phyloP scores from a whole-genome alignment of 2,888 invertebrate genomes.

The Pristionchus arcanus region DNA sequence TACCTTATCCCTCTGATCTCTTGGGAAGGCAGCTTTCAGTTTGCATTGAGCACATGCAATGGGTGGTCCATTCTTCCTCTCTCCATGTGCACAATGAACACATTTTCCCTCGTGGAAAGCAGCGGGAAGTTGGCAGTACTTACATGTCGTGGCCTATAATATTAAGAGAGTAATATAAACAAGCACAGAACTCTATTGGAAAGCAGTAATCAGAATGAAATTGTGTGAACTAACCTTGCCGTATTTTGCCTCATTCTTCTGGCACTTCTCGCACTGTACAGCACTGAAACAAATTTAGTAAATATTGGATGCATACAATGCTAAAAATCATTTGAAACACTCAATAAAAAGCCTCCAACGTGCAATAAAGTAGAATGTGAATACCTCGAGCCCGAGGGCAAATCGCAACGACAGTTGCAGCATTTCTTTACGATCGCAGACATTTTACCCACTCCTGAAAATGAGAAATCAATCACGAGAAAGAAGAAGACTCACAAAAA shows the following conservation, averaged over 20 bases:
- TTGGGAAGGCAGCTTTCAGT: conserved; percentile 68
- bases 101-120: conserved; percentile 69
- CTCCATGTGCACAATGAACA: conserved; percentile 67
- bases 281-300: neutral
- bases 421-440: conserved; percentile 63
- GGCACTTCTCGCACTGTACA: conserved; percentile 71
- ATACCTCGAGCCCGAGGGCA: conserved; percentile 49
- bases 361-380: neutral
- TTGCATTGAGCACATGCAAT: conserved; percentile 70
- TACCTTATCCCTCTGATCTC: conserved; percentile 57
- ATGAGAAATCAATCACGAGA: neutral
- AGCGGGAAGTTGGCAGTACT: conserved; percentile 73
- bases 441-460: conserved; percentile 54
- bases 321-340: neutral
- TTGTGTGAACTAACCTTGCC: conserved; percentile 65
- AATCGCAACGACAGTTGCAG: conserved; percentile 62
- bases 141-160: conserved; percentile 71
- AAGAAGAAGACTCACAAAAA: neutral
- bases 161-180: neutral
- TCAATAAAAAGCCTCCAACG: neutral
- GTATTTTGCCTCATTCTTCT: conserved; percentile 73
- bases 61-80: conserved; percentile 71
- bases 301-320: neutral
- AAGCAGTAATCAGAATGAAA: neutral
- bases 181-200: neutral